Percentiles rank a stretch among this genome's conserved stretches.
phyloP scores from a whole-genome alignment of 2,888 invertebrate genomes.

The Brachynemurus nebulosus region DNA sequence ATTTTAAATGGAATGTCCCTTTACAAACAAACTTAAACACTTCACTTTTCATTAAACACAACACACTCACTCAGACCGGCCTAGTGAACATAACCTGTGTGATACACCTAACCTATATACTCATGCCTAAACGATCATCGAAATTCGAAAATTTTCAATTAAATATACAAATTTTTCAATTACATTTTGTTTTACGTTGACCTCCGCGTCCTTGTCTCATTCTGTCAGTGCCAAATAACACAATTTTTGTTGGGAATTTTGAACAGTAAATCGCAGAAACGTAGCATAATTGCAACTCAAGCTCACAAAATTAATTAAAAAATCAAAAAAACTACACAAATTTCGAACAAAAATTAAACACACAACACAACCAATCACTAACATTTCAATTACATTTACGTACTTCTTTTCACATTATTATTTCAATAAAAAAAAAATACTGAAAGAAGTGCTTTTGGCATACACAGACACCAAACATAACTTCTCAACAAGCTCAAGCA shows the following conservation, averaged over 20 bases:
- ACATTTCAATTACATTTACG: conserved; percentile 23
- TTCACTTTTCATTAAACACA: conserved; percentile 1
- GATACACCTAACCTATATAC: conserved; percentile 13
- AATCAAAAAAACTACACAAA: conserved; percentile 22
- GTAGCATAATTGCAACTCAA: conserved; percentile 8
- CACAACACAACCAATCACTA: conserved; percentile 20
- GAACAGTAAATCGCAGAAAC: conserved; percentile 22
- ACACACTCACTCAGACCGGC: conserved; percentile 4
- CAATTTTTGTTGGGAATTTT: conserved; percentile 28
- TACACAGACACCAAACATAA: conserved; percentile 28
- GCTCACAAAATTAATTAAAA: conserved; percentile 19
- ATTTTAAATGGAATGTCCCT: no score
- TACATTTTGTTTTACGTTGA: conserved; percentile 41
- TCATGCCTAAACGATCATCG: conserved; percentile 10
- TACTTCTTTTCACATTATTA: conserved; percentile 17
- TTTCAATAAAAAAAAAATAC: no score
- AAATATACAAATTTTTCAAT: conserved; percentile 20
- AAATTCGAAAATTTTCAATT: conserved; percentile 8
- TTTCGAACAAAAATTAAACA: conserved; percentile 21
- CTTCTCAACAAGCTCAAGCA: conserved; percentile 33
- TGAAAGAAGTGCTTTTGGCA: conserved; percentile 21
- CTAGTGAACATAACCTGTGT: conserved; percentile 25
- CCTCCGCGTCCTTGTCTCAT: conserved; percentile 42
- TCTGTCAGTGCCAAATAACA: conserved; percentile 30
- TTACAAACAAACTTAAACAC: conserved; percentile 2